A percentile compares a stretch with the other conserved stretches of the same genome.
Evolutionary conservation across 2,888 invertebrate species (phyloP).

Genomic region (Endomychus coccineus): DNA sequence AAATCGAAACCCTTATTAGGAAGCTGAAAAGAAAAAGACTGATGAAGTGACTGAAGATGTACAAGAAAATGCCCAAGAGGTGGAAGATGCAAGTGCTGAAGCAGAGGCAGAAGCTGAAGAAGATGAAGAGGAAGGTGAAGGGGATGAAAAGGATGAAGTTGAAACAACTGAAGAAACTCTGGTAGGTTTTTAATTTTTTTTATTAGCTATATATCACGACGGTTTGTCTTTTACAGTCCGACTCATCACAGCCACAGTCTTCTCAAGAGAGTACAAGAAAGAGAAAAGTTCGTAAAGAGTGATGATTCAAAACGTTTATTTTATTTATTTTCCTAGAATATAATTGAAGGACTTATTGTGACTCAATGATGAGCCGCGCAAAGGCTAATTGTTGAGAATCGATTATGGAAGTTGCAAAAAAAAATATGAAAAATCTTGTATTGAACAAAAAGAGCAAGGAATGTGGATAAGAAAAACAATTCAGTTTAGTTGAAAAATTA

Average conservation of each 20-base stretch:
- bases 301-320: too few species aligned
- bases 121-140: slow-evolving; percentile 36
- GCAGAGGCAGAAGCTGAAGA: slow-evolving; percentile 30
- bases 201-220: background rate
- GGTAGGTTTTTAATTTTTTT: background rate
- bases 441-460: too few species aligned
- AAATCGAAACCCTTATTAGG: too few species aligned
- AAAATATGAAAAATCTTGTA: too few species aligned
- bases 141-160: slow-evolving; percentile 34
- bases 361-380: too few species aligned
- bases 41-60: slow-evolving; percentile 55
- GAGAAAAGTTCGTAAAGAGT: slow-evolving; percentile 40
- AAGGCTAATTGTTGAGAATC: too few species aligned
- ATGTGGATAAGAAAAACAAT: too few species aligned
- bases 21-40: slow-evolving; percentile 61
- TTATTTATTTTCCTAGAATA: too few species aligned
- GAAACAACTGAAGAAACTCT: slow-evolving; percentile 3
- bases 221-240: slow-evolving; percentile 1
- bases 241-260: slow-evolving; percentile 18
- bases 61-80: slow-evolving; percentile 32
- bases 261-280: slow-evolving; percentile 36
- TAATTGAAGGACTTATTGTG: too few species aligned
- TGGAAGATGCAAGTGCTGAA: slow-evolving; percentile 34
- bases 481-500: too few species aligned
- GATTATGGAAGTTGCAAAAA: too few species aligned